Base-by-base conservation (phyloP, 2,888 invertebrate species). In the Pelosia muscerda region DNA sequence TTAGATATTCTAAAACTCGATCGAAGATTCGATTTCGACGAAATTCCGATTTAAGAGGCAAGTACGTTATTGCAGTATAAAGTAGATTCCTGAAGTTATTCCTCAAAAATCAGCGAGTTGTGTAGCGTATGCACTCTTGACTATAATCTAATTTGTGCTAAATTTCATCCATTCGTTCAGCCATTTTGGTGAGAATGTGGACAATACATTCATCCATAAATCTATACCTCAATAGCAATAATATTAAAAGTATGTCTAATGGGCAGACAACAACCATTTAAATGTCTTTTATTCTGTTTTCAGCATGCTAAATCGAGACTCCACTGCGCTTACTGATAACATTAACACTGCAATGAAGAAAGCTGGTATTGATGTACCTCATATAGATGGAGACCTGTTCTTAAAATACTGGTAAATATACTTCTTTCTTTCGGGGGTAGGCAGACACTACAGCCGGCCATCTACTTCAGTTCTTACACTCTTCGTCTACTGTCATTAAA, bases 241-340 rank as follows among this genome's bases (percentile, higher is more conserved):
- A n/a, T 0, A n/a, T 13, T 26, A n/a, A 13, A 19, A 38, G 38
- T 15, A 15, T 15, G 11, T n/a, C n/a, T n/a, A n/a, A n/a, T n/a
- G n/a, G n/a, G n/a, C n/a, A n/a, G n/a, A n/a, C n/a, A n/a, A n/a
- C n/a, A n/a, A n/a, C n/a, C n/a, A n/a, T n/a, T n/a, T n/a, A n/a
- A n/a, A n/a, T n/a, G n/a, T 42, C 1, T 61, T 49, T 61, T 22
- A n/a, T 28, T 34, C 10, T 54, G 22, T 19, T 70, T 70, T 71
- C 60, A 79, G 90, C 59, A 85, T 90, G 70, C 68, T 84, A n/a
- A 66, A 76, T 26, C 80, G 86, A 57, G 86, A 86, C 31, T 66
- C 72, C 0, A 71, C 66, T 10, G 67, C 78, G 15, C 67, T 78
- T 49, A 68, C 68, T n/a, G 64, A 79, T 61, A 79, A 73, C 63